Base-by-base conservation (phyloP, 1,140 invertebrate genomes). In the Delia radicum region DNA sequence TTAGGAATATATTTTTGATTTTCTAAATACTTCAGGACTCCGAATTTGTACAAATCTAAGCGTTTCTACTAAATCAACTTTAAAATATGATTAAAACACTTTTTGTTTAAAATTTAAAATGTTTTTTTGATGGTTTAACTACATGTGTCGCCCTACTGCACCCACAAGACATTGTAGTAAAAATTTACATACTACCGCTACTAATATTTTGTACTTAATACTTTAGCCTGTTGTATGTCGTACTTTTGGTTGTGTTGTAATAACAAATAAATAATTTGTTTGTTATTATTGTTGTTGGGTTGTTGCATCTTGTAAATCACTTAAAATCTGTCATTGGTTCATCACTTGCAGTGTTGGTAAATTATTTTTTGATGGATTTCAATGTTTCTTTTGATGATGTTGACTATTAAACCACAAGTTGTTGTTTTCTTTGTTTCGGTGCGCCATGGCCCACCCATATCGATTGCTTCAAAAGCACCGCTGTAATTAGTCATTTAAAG, bases 241-340 rank as follows among this genome's bases (percentile, higher is more conserved):
- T 42, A 42, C 6, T 61, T 26, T 18, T 26, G 46, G 5, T n/a
- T 3, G 8, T 26, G n/a, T 61, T 61, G 6, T 24, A 8, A 61
- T 2, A 63, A 63, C 26, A 63, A 63, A 63, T 0, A 63, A 24
- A 63, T n/a, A n/a, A 13, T 48, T 63, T 63, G 18, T 24, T 24
- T 26, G 24, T 63, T 15, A n/a, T 48, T 48, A 13, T 48, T 48
- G 42, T 48, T 48, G 42, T 48, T 5, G 12, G 13, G 13, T 12
- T 63, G 61, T 63, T 63, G 24, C 24, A 63, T 63, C 24, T 63
- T 63, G 12, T 13, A 63, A 63, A 27, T 63, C 61, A 63, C 61
- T 63, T 63, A 63, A 63, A 63, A 63, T 63, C 61, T 63, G 61
- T 63, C 61, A 63, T 63, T 63, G 61, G 21, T 63, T 63, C 61